These are phyloP conservation scores for Aleiodes leptofemur DNA, from an alignment of 2,888 invertebrate genomes.

Conservation along the genomic window DNA sequence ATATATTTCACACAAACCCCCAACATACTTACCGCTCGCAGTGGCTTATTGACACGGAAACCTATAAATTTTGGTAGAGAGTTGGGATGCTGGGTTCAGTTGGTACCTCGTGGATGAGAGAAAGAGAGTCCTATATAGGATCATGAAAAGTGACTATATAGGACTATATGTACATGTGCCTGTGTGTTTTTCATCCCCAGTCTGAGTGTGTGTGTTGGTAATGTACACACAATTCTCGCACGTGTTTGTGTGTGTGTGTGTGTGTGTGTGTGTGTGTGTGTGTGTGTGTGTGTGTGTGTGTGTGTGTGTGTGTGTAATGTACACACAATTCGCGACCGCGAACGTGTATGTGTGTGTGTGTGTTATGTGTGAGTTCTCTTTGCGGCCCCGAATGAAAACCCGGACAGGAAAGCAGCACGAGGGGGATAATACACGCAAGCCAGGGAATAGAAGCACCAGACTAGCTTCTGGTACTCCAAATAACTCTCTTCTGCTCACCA, in stretches of 20 bases:
- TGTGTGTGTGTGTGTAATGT: background rate
- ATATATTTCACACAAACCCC: constrained; percentile 12
- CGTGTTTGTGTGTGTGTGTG: too few relatives aligned
- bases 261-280: background rate
- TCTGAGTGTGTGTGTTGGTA: background rate
- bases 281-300: background rate
- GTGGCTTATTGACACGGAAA: constrained; percentile 62
- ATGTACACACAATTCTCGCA: constrained; percentile 7
- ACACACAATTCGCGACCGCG: too few relatives aligned
- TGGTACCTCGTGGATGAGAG: constrained; percentile 16
- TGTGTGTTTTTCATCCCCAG: background rate
- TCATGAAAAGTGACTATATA: background rate
- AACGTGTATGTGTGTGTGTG: too few relatives aligned
- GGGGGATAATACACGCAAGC: constrained; percentile 10
- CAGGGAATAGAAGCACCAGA: constrained; percentile 25
- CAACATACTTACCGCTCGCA: constrained; percentile 52
- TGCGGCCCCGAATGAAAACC: constrained; percentile 33
- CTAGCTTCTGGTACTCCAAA: constrained; percentile 38
- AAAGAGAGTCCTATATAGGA: background rate
- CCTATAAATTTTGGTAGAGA: constrained; percentile 55
- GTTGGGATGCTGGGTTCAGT: constrained; percentile 17
- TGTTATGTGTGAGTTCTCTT: constrained; percentile 1
- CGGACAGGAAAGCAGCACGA: background rate
- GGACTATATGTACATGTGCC: background rate
- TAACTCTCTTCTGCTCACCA: constrained; percentile 13